A percentile compares a stretch with the other conserved stretches of the same genome.
phyloP scores from a whole-genome alignment of 2,888 invertebrate species.

The Tubulanus polymorphus region DNA sequence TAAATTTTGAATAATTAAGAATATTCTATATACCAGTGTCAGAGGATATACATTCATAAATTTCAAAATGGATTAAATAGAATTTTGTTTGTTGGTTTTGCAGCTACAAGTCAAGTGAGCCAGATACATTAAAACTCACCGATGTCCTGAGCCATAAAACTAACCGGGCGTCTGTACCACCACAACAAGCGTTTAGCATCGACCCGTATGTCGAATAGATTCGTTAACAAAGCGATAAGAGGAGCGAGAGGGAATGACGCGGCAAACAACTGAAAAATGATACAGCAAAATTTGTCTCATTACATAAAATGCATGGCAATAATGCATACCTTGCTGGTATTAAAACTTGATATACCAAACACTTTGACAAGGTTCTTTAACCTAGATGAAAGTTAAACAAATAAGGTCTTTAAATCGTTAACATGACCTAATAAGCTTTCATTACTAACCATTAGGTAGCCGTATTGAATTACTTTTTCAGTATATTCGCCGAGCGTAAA shows the following conservation, averaged over 20 bases:
- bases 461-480: conserved; percentile 56
- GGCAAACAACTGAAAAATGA: conserved; percentile 54
- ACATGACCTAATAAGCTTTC: neutral
- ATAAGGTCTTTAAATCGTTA: neutral
- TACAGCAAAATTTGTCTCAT: no score
- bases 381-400: neutral
- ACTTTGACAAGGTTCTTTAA: neutral
- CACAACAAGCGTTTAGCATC: conserved; percentile 53
- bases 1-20: no score
- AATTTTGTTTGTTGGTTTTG: no score
- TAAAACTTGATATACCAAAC: neutral
- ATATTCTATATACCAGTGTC: no score
- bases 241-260: conserved; percentile 57
- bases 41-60: no score
- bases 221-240: conserved; percentile 52
- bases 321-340: neutral
- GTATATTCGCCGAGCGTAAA: conserved; percentile 56
- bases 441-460: conserved; percentile 53
- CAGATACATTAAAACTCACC: conserved; percentile 41
- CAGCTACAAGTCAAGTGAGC: no score
- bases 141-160: conserved; percentile 52
- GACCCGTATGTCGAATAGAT: conserved; percentile 52
- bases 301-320: neutral
- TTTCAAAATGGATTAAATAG: no score
- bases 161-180: conserved; percentile 54